Base-by-base conservation (phyloP, 1,140 invertebrate species). In the Pantala flavescens region DNA sequence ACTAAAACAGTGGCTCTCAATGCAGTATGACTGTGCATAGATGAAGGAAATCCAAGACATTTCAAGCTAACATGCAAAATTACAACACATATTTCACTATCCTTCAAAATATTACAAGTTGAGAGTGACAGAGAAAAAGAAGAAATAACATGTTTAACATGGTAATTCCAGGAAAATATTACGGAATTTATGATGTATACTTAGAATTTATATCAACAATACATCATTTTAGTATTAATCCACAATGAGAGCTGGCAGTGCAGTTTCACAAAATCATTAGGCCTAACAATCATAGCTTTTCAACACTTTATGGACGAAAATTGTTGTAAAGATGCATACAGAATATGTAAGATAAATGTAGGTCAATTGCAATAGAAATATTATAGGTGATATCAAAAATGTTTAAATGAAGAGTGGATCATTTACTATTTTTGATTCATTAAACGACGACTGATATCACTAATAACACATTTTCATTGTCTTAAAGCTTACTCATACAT, bases 1-100 rank as follows among this genome's bases (percentile, higher is more conserved):
- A 63, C n/a, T 63, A 63, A 63, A 63, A 63, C 49, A 63, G 49
- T 63, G 49, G 49, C 49, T 63, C 49, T 63, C 49, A 63, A 63
- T 63, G 49, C 49, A 63, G 49, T 63, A 63, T 63, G 12, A 16
- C 12, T 63, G 49, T 63, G 49, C 49, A 63, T 63, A 63, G 49
- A 63, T 19, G 5, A 63, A 63, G 49, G 49, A 63, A 63, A 63
- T 63, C 49, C 49, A 63, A 63, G 3, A 63, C 49, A 63, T 12
- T 63, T 12, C 49, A 63, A 21, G 12, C 49, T 63, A 63, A 63
- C 49, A 63, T 63, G 49, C 49, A 63, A 63, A 19, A 19, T 63
- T 63, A 63, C 49, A 63, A 63, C 49, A 63, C 49, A 63, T 12
- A 63, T 63, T 63, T 16, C 49, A 63, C n/a, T 21, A 63, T 3